A percentile compares a stretch with the other conserved stretches of the same genome.
Evolutionary conservation across 2,113 vertebrate species (phyloP).

Genomic region (Pomatostomus ruficeps): DNA sequence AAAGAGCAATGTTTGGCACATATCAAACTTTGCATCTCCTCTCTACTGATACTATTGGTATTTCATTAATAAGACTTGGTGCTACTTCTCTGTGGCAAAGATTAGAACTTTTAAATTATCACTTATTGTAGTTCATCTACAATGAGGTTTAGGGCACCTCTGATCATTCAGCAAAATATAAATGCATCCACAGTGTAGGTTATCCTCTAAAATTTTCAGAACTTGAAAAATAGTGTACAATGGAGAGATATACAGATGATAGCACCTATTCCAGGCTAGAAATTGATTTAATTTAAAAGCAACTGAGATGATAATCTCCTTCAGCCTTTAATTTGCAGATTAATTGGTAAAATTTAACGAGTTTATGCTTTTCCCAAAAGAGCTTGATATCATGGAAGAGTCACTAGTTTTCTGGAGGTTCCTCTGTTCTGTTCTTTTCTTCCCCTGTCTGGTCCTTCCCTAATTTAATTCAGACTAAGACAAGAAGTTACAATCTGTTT

Average conservation of each 20-base stretch:
- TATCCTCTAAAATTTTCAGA: neutral
- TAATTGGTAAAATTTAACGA: neutral
- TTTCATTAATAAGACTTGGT: neutral
- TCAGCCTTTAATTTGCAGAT: neutral
- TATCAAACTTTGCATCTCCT: neutral
- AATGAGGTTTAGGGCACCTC: neutral
- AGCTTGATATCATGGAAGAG: neutral
- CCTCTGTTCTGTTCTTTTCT: neutral
- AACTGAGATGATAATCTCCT: neutral
- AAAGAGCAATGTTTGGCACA: neutral
- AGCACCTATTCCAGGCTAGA: neutral
- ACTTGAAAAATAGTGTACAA: neutral
- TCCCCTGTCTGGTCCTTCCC: neutral
- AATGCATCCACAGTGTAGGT: neutral
- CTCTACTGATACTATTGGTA: neutral
- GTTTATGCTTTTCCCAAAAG: neutral
- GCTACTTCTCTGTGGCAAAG: neutral
- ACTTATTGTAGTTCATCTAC: neutral
- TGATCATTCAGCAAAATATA: neutral
- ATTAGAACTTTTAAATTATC: neutral
- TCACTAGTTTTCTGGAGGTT: neutral
- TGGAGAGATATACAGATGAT: neutral
- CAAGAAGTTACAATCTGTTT: neutral
- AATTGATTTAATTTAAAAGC: neutral
- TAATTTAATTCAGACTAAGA: neutral